Evolutionary conservation across 2,888 invertebrate species (phyloP).

Genomic region (Venusia cambrica): DNA sequence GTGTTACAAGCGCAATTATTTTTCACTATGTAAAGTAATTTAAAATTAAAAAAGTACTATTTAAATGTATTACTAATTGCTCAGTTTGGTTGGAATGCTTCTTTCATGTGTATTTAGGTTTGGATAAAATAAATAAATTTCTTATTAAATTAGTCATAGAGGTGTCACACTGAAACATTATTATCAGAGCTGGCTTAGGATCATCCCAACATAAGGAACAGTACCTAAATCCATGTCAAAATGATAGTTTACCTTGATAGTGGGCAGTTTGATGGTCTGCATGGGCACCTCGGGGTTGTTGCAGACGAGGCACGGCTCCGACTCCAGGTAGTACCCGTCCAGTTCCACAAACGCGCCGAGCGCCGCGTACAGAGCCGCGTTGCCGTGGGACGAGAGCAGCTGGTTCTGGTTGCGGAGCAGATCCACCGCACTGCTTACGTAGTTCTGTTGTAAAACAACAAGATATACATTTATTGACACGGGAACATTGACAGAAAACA

Average conservation of each 20-base stretch:
- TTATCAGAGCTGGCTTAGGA: too few relatives aligned
- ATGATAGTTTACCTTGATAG: slow-evolving; percentile 94
- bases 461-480: background rate
- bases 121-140: too few relatives aligned
- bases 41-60: too few relatives aligned
- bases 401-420: slow-evolving; percentile 94
- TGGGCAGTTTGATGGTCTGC: slow-evolving; percentile 93
- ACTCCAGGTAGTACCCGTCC: slow-evolving; percentile 97
- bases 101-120: too few relatives aligned
- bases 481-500: background rate
- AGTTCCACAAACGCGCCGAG: slow-evolving; percentile 96
- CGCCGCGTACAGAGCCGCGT: slow-evolving; percentile 95
- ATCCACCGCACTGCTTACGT: slow-evolving; percentile 92
- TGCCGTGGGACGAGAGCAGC: slow-evolving; percentile 93
- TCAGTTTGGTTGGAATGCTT: too few relatives aligned
- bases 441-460: slow-evolving; percentile 74
- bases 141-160: too few relatives aligned
- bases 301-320: slow-evolving; percentile 98
- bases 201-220: too few relatives aligned
- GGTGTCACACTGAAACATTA: too few relatives aligned
- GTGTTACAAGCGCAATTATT: too few relatives aligned
- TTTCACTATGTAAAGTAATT: too few relatives aligned
- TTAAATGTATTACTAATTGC: too few relatives aligned
- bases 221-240: too few relatives aligned
- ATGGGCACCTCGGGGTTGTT: slow-evolving; percentile 98